Percentiles rank a stretch among this genome's conserved stretches.
These are phyloP conservation scores for Automeris io DNA, from an alignment of 2,888 invertebrate species.

Conservation along the genomic window DNA sequence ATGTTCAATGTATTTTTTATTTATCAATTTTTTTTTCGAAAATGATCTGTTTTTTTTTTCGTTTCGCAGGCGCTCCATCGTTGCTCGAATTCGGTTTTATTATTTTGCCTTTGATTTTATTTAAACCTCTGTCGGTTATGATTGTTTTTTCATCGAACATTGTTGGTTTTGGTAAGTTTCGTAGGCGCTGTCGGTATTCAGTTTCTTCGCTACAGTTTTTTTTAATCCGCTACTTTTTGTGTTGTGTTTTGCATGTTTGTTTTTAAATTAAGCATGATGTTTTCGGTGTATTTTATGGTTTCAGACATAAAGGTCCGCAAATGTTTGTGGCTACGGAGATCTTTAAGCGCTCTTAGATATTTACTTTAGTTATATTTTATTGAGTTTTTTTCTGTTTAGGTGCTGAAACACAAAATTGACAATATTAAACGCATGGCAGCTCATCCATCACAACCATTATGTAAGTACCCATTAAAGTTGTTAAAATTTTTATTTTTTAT, in stretches of 20 bases:
- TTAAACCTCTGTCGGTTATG: constrained; percentile 26
- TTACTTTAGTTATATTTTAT: constrained; percentile 9
- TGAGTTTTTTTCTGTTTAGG: constrained; percentile 76
- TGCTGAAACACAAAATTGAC: constrained; percentile 94
- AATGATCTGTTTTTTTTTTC: constrained; percentile 19
- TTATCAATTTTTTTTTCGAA: constrained; percentile 27
- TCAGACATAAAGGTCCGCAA: constrained; percentile 19
- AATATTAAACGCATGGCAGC: constrained; percentile 97
- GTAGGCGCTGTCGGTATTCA: constrained; percentile 23
- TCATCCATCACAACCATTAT: constrained; percentile 96
- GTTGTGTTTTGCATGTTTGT: constrained; percentile 30
- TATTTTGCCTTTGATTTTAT: constrained; percentile 28
- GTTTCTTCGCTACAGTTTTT: constrained; percentile 29
- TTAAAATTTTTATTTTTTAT: no score
- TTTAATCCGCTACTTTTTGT: constrained; percentile 27
- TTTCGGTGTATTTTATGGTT: constrained; percentile 28
- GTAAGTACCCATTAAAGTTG: constrained; percentile 86
- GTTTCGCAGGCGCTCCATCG: constrained; percentile 23
- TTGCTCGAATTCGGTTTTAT: constrained; percentile 20
- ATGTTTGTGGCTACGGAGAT: constrained; percentile 18
- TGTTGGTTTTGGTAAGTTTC: constrained; percentile 4
- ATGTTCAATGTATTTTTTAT: constrained; percentile 30
- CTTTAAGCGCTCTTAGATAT: constrained; percentile 18
- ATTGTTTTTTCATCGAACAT: constrained; percentile 25
- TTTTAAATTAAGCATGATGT: constrained; percentile 37